A percentile compares a stretch with the other conserved stretches of the same genome.
Evolutionary conservation across 2,797 vertebrate genomes (phyloP).

Genomic region (Sternotherus odoratus): DNA sequence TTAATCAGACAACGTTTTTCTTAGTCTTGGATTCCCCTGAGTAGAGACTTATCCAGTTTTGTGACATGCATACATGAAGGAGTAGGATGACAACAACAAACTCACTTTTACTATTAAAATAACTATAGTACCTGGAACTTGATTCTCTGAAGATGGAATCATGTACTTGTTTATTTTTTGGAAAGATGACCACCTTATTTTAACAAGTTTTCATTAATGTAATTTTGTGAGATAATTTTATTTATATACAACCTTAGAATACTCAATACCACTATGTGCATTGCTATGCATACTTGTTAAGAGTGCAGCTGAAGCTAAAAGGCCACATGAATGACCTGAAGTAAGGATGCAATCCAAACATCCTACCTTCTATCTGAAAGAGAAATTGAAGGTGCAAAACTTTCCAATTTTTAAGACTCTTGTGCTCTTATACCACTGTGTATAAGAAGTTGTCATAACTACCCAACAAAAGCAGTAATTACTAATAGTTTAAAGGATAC

Average conservation of each 20-base stretch:
- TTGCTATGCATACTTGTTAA: background rate
- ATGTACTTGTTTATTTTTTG: constrained; percentile 15
- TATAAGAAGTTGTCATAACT: background rate
- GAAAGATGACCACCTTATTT: constrained; percentile 21
- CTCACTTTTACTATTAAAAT: constrained; percentile 17
- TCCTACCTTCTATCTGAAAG: background rate
- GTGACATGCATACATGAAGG: background rate
- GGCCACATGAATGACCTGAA: background rate
- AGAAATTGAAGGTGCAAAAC: background rate
- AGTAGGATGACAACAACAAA: background rate
- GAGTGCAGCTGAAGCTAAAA: background rate
- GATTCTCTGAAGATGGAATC: background rate
- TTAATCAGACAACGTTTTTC: background rate
- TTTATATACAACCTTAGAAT: constrained; percentile 29
- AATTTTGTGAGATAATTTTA: constrained; percentile 40
- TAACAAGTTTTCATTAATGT: constrained; percentile 54
- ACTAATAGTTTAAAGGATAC: background rate
- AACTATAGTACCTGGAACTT: background rate
- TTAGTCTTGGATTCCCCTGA: fast-evolving
- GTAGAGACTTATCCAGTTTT: background rate
- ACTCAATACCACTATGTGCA: background rate
- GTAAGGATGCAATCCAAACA: background rate
- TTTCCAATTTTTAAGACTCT: background rate
- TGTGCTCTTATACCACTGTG: background rate
- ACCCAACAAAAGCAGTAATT: too few relatives aligned